phyloP scores from a whole-genome alignment of 2,888 invertebrate species.

The Falcaria lacertinaria region DNA sequence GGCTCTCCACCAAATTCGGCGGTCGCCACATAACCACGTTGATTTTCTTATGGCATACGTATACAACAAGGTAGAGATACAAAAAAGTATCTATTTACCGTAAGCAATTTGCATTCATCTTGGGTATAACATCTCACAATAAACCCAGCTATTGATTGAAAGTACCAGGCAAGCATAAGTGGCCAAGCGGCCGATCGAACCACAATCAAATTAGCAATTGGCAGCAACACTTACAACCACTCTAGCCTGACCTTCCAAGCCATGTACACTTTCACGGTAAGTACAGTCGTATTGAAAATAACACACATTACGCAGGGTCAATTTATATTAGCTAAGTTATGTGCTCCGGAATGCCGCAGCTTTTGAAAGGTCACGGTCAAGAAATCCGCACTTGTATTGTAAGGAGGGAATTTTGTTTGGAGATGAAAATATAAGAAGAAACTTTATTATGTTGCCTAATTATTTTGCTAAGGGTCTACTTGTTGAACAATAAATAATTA shows the following conservation, averaged over 20 bases:
- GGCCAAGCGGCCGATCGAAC: conserved; percentile 10
- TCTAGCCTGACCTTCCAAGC: conserved; percentile 23
- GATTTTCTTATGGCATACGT: no score
- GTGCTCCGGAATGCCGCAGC: not conserved
- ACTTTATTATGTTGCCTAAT: no score
- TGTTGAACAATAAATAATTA: no score
- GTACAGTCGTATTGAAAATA: not conserved
- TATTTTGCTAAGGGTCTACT: no score
- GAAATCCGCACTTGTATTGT: not conserved
- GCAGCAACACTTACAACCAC: conserved; percentile 34
- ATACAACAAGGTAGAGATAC: no score
- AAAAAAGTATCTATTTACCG: no score
- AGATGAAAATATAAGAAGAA: not conserved
- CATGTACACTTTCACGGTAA: not conserved
- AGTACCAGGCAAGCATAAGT: conserved; percentile 26
- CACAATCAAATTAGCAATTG: conserved; percentile 35
- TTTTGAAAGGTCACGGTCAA: not conserved
- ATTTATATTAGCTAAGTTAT: not conserved
- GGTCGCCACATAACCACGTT: no score
- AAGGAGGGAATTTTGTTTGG: not conserved
- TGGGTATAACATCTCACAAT: not conserved
- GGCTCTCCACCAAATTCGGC: no score
- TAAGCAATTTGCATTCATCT: no score
- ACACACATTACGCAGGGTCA: not conserved
- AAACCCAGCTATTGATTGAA: not conserved